Conservation (phyloP, 2,797 vertebrate species). For the Hypotaenidia philippensis region DNA sequence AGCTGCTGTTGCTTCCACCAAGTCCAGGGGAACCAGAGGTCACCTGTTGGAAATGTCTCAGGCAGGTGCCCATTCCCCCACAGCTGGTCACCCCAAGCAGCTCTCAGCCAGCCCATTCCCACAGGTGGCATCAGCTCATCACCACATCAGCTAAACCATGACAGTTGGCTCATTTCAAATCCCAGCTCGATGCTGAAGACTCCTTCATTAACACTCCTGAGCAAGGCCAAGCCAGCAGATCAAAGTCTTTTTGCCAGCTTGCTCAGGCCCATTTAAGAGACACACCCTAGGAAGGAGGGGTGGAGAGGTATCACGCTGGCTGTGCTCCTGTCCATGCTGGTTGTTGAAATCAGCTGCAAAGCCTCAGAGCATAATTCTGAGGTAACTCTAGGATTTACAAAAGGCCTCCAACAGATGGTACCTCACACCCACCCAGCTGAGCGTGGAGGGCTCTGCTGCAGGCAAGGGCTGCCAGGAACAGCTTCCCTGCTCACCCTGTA, state of each 20-base stretch:
- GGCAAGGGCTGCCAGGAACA: not conserved
- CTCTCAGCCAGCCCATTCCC: not conserved
- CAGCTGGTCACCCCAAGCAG: not conserved
- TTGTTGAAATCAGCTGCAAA: not conserved
- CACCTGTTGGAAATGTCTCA: not conserved
- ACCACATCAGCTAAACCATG: not conserved
- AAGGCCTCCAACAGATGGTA: not conserved
- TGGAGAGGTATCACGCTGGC: fast-evolving
- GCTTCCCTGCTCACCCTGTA: not conserved
- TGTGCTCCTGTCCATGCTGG: not conserved
- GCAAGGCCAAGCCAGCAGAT: not conserved
- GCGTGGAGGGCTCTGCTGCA: not conserved
- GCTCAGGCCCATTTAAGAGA: not conserved
- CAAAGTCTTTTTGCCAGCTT: not conserved
- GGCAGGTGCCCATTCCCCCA: not conserved
- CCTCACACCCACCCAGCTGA: not conserved
- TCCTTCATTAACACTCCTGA: not conserved
- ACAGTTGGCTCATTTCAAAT: not conserved
- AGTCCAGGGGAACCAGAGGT: not conserved
- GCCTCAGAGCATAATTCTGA: not conserved
- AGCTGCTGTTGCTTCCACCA: not conserved
- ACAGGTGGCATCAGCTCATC: not conserved
- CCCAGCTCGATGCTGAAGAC: not conserved
- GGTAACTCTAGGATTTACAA: not conserved
- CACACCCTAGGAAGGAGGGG: not conserved